A percentile compares a stretch with the other conserved stretches of the same genome.
Conservation (phyloP, 2,113 vertebrate genomes). For the Melanotaenia duboulayi region DNA sequence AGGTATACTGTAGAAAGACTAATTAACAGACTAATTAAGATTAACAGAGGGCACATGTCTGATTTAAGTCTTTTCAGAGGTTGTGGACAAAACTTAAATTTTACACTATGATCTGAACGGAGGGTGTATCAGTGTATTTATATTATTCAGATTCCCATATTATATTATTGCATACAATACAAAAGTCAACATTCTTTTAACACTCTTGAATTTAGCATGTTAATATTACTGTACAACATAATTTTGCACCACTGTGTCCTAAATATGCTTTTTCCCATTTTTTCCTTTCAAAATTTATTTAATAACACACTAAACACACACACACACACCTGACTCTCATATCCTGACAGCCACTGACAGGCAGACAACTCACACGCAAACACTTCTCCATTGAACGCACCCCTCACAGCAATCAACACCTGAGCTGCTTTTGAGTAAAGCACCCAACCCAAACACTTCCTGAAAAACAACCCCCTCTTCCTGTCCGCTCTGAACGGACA, state of each 20-base stretch:
- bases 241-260: neutral
- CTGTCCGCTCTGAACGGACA: constrained; percentile 69
- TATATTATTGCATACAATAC: neutral
- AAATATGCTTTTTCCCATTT: no score
- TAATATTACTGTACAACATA: neutral
- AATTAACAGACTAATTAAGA: neutral
- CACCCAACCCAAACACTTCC: constrained; percentile 68
- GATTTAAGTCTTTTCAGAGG: constrained; percentile 1
- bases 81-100: neutral
- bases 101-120: neutral
- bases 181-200: neutral
- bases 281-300: neutral
- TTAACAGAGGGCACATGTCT: constrained; percentile 22
- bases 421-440: constrained; percentile 63
- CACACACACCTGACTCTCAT: neutral
- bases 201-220: no score
- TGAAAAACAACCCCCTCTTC: constrained; percentile 62
- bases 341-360: constrained; percentile 58
- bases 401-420: constrained; percentile 70
- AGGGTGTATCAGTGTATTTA: neutral
- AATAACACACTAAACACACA: neutral
- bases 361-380: constrained; percentile 57
- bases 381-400: constrained; percentile 44
- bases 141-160: neutral
- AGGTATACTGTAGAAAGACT: constrained; percentile 15